These are phyloP conservation scores for Mastomys coucha DNA, from an alignment of 2,113 vertebrate genomes.

Conservation along the genomic window DNA sequence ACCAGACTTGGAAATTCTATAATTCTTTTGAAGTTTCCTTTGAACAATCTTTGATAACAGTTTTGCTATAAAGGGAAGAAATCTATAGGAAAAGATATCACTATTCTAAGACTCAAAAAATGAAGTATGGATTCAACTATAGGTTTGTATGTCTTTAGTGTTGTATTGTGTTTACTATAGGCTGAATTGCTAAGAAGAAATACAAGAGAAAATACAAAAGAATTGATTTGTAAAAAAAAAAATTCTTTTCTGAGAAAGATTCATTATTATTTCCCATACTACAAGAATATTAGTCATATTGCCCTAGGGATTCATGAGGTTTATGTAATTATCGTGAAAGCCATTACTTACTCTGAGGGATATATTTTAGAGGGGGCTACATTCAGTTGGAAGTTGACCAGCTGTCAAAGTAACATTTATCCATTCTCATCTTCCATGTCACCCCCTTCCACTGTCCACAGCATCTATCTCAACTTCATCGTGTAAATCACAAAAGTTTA, in stretches of 20 bases:
- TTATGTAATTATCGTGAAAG: conserved; percentile 68
- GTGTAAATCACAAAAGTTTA: conserved; percentile 32
- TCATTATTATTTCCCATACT: conserved; percentile 40
- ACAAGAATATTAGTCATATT: conserved; percentile 56
- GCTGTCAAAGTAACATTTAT: neutral
- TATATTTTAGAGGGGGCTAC: conserved; percentile 35
- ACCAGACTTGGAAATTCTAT: conserved; percentile 57
- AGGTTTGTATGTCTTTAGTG: conserved; percentile 25
- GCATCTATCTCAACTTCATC: conserved; percentile 17
- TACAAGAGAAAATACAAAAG: conserved; percentile 1
- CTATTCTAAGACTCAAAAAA: conserved; percentile 52
- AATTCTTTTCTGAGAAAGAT: conserved; percentile 46
- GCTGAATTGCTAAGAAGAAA: conserved; percentile 20
- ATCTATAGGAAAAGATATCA: conserved; percentile 39
- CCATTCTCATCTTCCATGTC: neutral
- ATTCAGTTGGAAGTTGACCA: conserved; percentile 7
- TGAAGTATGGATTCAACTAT: neutral
- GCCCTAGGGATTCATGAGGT: conserved; percentile 49
- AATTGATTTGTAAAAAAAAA: conserved; percentile 10
- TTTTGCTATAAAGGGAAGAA: conserved; percentile 45
- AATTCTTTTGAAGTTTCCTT: conserved; percentile 68
- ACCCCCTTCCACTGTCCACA: neutral
- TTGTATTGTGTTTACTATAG: conserved; percentile 22
- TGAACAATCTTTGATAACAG: conserved; percentile 56
- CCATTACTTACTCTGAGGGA: conserved; percentile 49